A percentile compares a stretch with the other conserved stretches of the same genome.
These are phyloP conservation scores for Octodon degus DNA, from an alignment of 2,113 vertebrate species.

Conservation along the genomic window DNA sequence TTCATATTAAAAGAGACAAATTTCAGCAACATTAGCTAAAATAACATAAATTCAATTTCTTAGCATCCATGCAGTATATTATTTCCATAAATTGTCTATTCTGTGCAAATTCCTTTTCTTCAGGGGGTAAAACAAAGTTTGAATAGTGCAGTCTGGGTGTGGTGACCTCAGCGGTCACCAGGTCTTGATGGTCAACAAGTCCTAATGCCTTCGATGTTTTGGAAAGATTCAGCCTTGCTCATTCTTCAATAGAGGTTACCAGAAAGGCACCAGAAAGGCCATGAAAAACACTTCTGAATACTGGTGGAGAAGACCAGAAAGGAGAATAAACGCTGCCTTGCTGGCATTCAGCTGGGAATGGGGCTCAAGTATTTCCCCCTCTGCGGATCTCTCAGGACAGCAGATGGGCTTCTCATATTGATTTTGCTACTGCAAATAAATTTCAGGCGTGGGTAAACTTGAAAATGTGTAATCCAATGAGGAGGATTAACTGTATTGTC, in stretches of 20 bases:
- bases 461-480: neutral
- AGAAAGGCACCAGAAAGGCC: constrained; percentile 13
- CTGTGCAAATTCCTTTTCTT: constrained; percentile 73
- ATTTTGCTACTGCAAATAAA: neutral
- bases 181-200: constrained; percentile 93
- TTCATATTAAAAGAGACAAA: constrained; percentile 75
- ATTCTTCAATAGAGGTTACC: constrained; percentile 95
- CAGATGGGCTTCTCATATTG: neutral
- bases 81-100: constrained; percentile 70
- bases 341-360: neutral
- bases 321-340: neutral
- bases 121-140: constrained; percentile 95
- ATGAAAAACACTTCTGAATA: neutral
- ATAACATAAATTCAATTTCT: constrained; percentile 71
- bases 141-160: constrained; percentile 97
- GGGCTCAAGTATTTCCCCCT: neutral
- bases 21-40: constrained; percentile 82
- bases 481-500: neutral
- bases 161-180: constrained; percentile 95
- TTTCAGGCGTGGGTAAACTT: neutral
- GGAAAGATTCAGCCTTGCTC: constrained; percentile 94
- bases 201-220: constrained; percentile 95
- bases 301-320: neutral
- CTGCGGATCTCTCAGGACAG: neutral
- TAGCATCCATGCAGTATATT: constrained; percentile 67